Base-by-base conservation (phyloP, 2,797 vertebrate species). In the Fundulus diaphanus region DNA sequence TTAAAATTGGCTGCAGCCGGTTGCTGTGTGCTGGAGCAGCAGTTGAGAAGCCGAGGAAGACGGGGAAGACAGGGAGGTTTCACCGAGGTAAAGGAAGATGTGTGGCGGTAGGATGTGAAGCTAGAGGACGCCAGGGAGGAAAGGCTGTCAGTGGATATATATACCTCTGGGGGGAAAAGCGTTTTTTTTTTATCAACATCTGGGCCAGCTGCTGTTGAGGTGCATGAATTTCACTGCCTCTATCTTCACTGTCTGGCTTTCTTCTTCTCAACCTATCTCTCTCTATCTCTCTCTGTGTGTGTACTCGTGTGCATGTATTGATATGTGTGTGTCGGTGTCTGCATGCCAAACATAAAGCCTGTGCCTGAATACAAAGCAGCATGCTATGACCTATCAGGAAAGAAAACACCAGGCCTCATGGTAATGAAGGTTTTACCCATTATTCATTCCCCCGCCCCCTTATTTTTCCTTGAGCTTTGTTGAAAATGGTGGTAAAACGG, bases 91-190 rank as follows among this genome's bases (percentile, higher is more conserved):
- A 84, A 81, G 72, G 82, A 87, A 77, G 87, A 91, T 87, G 91
- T 87, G 87, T 86, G 35, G 88, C 49, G 83, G 83, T 80, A 74
- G 87, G 82, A 77, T 88, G 72, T 78, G 16, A 85, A 81, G 88
- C 86, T 93, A 94, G 88, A 93, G 93, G 93, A 94, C 93, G 88
- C 85, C 90, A 80, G 85, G 87, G 83, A 90, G 73, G 86, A 87
- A 86, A 85, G 86, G 84, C 81, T 83, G 73, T 92, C 80, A 84
- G 37, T 82, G 82, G 89, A 87, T 88, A 46, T 78, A 83, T 91
- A 46, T 77, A 82, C 91, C 80, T 81, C 83, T 88, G 82, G 90
- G 89, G 85, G 88, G 67, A 72, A 82, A 77, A 80, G 84, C 51
- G 79, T 12, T 77, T 78, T 57, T 68, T 66, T 67, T 22, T 68